These are phyloP conservation scores for Rhodeus uyekii DNA, from an alignment of 2,797 vertebrate species.

Conservation along the genomic window DNA sequence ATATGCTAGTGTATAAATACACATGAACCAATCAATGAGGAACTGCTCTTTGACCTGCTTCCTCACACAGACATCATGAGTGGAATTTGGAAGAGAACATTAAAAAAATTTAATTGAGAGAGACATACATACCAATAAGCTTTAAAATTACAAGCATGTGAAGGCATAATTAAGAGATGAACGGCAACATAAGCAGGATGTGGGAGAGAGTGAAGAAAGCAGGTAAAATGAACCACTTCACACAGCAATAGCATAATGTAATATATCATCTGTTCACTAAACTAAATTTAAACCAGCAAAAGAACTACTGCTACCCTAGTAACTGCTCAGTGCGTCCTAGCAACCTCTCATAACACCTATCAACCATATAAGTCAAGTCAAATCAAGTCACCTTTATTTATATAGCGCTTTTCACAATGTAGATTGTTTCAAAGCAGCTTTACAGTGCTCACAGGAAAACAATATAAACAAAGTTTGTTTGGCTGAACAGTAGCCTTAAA, in stretches of 20 bases:
- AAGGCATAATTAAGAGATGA: neutral
- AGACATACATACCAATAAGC: neutral
- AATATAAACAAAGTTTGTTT: no score
- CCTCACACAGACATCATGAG: conserved; percentile 10
- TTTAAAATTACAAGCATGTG: neutral
- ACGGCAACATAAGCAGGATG: conserved; percentile 4
- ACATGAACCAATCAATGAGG: conserved; percentile 29
- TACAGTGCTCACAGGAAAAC: no score
- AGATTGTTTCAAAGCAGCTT: no score
- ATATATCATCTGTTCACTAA: neutral
- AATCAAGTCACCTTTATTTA: no score
- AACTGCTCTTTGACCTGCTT: neutral
- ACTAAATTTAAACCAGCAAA: neutral
- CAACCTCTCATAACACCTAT: neutral
- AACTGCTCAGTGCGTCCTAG: neutral
- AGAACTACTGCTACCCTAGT: neutral
- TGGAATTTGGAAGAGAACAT: neutral
- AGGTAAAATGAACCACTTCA: neutral
- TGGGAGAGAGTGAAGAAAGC: neutral
- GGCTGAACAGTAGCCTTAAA: no score
- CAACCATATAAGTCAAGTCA: no score
- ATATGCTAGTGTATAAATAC: conserved; percentile 10
- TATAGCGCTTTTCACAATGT: no score
- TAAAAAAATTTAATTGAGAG: neutral
- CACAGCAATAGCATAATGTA: no score